phyloP scores from a whole-genome alignment of 2,888 invertebrate species.

The Thumatha senex region DNA sequence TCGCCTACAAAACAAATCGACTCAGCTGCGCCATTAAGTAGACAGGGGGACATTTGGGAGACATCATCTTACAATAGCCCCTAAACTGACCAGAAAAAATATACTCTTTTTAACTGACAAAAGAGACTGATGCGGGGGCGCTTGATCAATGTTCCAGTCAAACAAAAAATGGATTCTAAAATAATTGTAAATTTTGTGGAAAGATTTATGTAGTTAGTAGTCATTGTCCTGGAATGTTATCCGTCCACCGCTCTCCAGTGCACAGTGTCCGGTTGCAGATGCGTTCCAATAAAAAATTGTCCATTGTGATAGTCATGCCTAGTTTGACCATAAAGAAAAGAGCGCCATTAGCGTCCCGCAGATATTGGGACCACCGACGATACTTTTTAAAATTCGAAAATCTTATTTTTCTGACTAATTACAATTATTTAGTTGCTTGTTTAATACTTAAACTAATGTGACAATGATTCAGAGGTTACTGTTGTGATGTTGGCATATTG shows the following conservation, averaged over 20 bases:
- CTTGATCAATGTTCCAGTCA: constrained; percentile 71
- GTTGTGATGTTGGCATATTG: no score
- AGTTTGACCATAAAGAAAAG: constrained; percentile 42
- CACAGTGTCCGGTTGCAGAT: constrained; percentile 78
- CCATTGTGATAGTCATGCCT: constrained; percentile 32
- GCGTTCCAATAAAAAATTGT: constrained; percentile 48
- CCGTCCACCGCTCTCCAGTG: constrained; percentile 32
- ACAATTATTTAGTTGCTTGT: constrained; percentile 9
- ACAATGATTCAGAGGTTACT: no score
- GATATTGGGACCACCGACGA: constrained; percentile 38
- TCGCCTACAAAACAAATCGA: constrained; percentile 38
- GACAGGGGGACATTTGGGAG: constrained; percentile 69
- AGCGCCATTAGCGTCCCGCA: constrained; percentile 18
- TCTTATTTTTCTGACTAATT: constrained; percentile 13
- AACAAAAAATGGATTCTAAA: constrained; percentile 65
- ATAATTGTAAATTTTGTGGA: constrained; percentile 76
- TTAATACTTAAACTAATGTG: not conserved
- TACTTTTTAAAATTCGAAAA: constrained; percentile 30
- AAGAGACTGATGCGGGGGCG: constrained; percentile 74
- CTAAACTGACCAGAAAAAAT: constrained; percentile 79
- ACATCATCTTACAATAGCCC: constrained; percentile 76
- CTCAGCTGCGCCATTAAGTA: constrained; percentile 75
- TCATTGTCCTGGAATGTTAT: constrained; percentile 69
- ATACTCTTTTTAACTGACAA: constrained; percentile 71
- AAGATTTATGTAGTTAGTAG: constrained; percentile 77